Evolutionary conservation across 2,113 vertebrate genomes (phyloP), one percentile per base, ranked within the genome.

Genomic region (Atherinomorus stipes): DNA sequence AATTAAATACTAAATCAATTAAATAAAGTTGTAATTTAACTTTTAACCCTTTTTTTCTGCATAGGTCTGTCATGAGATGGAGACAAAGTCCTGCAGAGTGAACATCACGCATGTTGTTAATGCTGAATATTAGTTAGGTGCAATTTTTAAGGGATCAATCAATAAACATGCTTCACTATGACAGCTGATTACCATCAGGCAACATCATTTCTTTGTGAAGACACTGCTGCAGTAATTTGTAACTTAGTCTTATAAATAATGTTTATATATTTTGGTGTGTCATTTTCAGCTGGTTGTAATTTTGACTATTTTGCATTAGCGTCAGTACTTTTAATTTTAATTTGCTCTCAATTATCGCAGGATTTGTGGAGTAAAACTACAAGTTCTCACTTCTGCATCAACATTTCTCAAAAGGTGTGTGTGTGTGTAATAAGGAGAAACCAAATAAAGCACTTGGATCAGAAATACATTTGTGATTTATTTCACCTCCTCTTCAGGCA

Each of bases 11-110:
- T 68, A 34, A 8, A 57, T 37, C 6, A 31, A 11, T 18, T 53
- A 7, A n/a, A 60, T 19, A 53, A 52, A 0, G 9, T 1, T 5
- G 18, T 47, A 3, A 19, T 47, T 1, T 42, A 0, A 59, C 11
- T 13, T 62, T 76, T 58, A 13, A n/a, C 16, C 0, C 16, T 59
- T 71, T 0, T 19, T 50, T 64, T 49, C 50, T 83, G 51, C 15
- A 61, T 84, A 94, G 93, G 92, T 84, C 2, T 94, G 22, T 89
- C 84, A 15, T 93, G 73, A 93, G 67, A 59, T 10, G 16, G 42
- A 78, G 50, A 59, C 25, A 18, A 31, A 58, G 37, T 19, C 34
- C 42, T 51, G 53, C 23, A 73, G 45, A 72, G 1, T 57, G 53
- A 74, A 45, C 38, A 59, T n/a, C 19, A 22, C 31, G 64, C 11